phyloP scores from a whole-genome alignment of 2,113 vertebrate species.

The Lepisosteus osseus region DNA sequence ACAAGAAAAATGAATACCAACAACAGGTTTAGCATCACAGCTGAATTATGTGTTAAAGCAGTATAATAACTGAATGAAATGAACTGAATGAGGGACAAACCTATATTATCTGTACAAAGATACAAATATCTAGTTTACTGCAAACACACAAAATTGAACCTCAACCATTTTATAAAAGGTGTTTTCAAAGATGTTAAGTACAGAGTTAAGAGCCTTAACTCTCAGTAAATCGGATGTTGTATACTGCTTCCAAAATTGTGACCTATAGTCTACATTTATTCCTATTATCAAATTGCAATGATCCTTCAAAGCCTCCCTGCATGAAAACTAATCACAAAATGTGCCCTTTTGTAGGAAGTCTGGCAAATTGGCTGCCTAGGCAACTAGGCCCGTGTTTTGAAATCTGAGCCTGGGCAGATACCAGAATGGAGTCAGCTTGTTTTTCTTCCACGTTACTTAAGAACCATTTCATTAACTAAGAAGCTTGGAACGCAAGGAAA shows the following conservation, averaged over 20 bases:
- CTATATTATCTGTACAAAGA: too few species aligned
- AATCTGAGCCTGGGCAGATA: conserved; percentile 58
- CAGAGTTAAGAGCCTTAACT: too few species aligned
- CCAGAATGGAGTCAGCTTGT: conserved; percentile 49
- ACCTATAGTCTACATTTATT: neutral
- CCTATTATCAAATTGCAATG: conserved; percentile 13
- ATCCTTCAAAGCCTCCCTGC: conserved; percentile 29
- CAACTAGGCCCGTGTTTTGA: conserved; percentile 65
- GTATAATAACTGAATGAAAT: too few species aligned
- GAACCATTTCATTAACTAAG: conserved; percentile 68
- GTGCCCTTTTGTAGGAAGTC: conserved; percentile 53
- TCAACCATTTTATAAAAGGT: too few species aligned
- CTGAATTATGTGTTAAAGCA: too few species aligned
- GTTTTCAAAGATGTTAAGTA: too few species aligned
- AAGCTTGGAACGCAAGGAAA: conserved; percentile 27
- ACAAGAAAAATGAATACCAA: too few species aligned
- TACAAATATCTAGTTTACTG: too few species aligned
- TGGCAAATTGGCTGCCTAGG: conserved; percentile 60
- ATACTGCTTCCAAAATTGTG: neutral
- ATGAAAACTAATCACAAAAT: conserved; percentile 57
- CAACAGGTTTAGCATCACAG: too few species aligned
- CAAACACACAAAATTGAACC: too few species aligned
- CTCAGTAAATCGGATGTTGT: neutral
- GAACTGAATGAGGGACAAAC: too few species aligned
- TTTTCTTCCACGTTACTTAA: conserved; percentile 58